Evolutionary conservation across 2,113 vertebrate species (phyloP), one percentile per base, ranked within the genome.

Genomic region (Oryzias curvinotus): DNA sequence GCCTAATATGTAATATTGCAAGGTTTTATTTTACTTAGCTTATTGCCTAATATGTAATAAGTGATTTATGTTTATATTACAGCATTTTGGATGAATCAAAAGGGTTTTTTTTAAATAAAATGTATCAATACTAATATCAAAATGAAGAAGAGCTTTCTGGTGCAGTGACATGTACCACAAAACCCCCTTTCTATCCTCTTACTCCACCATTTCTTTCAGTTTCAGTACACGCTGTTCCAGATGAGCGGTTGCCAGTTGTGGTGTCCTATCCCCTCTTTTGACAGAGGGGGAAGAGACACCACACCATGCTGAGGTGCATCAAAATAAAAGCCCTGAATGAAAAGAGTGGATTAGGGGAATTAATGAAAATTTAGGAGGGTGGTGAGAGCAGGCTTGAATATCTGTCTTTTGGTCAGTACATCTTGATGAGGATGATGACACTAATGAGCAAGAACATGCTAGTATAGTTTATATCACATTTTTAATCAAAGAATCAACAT

Each of bases 171-270:
- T 62, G 57, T 75, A 77, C 71, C 36, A 77, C 47, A 25, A 42
- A 49, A 44, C 15, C 0, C 62, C 43, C 23, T 52, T 44, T 72
- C 53, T n/a, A 42, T 44, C 45, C 49, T 60, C 52, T 28, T 44
- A 47, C 58, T 13, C 53, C 48, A 18, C 17, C 48, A 19, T 62
- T 46, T 30, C 57, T 72, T 48, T 76, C 26, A 57, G 71, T 68
- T 81, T 67, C 72, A 85, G 88, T 74, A 80, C 88, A 75, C 58
- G 61, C 62, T 88, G 86, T 89, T 78, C 87, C 75, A 68, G 51
- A 55, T 8, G 36, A 36, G 36, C 36, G 36, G 36, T 36, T 36
- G 36, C 36, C 36, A 36, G 36, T 36, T 36, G 7, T 36, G 36
- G 36, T 36, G 36, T 36, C 36, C 10, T 12, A 12, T 36, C 36